Percentiles rank a stretch among this genome's conserved stretches.
These are phyloP conservation scores for Rhea pennata DNA, from an alignment of 2,113 vertebrate genomes.

Conservation along the genomic window DNA sequence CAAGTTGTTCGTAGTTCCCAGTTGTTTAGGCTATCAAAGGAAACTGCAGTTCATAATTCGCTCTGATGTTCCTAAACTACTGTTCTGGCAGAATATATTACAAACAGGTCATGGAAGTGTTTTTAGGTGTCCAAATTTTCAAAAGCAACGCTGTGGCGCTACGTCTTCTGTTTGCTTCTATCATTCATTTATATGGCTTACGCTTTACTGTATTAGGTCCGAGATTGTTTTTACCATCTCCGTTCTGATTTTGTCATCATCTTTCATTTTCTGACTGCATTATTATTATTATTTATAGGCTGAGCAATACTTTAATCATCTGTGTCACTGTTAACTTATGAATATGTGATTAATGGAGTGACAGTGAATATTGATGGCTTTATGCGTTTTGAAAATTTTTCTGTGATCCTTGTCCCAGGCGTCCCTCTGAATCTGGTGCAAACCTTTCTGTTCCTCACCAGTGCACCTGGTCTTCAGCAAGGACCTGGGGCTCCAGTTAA, in stretches of 20 bases:
- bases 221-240: slow-evolving; percentile 34
- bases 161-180: neutral
- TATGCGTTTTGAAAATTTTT: slow-evolving; percentile 42
- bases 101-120: neutral
- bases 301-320: slow-evolving; percentile 71
- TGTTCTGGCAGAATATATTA: neutral
- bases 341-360: slow-evolving; percentile 70
- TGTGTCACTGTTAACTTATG: slow-evolving; percentile 70
- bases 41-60: neutral
- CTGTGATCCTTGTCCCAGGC: slow-evolving; percentile 49
- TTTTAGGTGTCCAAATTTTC: neutral
- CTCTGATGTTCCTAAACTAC: neutral
- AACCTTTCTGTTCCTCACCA: neutral
- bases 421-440: slow-evolving; percentile 23
- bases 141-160: neutral
- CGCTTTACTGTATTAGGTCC: neutral
- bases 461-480: neutral
- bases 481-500: neutral
- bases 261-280: slow-evolving; percentile 60
- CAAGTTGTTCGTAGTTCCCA: neutral
- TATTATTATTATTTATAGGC: slow-evolving; percentile 71
- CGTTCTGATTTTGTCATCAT: slow-evolving; percentile 62
- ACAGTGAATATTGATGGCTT: slow-evolving; percentile 69
- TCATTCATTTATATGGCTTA: neutral
- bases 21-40: neutral